Conservation (phyloP, 2,113 vertebrate genomes). For the Strigops habroptila region DNA sequence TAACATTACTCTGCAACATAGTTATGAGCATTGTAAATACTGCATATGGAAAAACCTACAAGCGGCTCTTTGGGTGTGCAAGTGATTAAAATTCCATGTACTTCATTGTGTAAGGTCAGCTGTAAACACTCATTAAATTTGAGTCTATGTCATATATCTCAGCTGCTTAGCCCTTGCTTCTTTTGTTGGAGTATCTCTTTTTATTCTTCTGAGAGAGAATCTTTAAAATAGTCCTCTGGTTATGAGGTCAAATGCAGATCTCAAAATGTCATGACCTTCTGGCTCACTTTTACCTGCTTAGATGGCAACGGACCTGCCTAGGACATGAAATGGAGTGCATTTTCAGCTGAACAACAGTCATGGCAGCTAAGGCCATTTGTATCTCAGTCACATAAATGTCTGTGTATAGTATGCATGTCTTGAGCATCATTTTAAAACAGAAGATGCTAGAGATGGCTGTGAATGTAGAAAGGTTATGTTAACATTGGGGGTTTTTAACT, state of each 20-base stretch:
- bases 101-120: constrained; percentile 2
- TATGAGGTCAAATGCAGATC: not conserved
- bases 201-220: not conserved
- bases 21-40: constrained; percentile 10
- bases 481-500: not conserved
- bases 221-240: not conserved
- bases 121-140: constrained; percentile 12
- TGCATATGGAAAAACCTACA: constrained; percentile 8
- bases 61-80: not conserved
- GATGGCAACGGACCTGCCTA: not conserved
- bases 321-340: not conserved
- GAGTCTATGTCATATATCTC: not conserved
- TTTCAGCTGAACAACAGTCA: not conserved
- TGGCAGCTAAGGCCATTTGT: not conserved
- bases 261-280: not conserved
- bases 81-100: constrained; percentile 41
- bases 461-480: not conserved
- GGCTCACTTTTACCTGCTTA: not conserved
- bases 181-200: not conserved
- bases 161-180: not conserved
- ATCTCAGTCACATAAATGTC: not conserved
- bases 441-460: not conserved
- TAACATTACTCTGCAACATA: constrained; percentile 26
- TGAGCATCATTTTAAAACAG: not conserved
- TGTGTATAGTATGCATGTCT: not conserved